phyloP scores from a whole-genome alignment of 2,888 invertebrate genomes.

The Drosophila niveifrons region DNA sequence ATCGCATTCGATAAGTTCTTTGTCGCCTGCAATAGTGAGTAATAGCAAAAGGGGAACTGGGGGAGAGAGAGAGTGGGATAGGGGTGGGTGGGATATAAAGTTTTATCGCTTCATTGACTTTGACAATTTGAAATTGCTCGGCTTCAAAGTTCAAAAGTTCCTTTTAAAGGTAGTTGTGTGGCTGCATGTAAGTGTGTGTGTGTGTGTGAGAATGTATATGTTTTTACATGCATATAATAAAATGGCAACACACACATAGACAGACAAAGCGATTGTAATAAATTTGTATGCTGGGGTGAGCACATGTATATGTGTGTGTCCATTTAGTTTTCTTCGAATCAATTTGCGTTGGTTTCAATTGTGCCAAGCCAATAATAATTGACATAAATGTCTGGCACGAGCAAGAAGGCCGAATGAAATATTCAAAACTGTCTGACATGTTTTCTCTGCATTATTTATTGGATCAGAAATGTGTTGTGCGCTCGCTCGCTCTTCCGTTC shows the following conservation, averaged over 20 bases:
- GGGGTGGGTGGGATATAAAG: constrained; percentile 24
- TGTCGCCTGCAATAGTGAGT: constrained; percentile 20
- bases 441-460: constrained; percentile 61
- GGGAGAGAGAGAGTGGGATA: constrained; percentile 10
- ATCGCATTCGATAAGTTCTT: constrained; percentile 30
- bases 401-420: constrained; percentile 62
- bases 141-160: constrained; percentile 67
- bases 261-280: constrained; percentile 31
- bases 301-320: constrained; percentile 24
- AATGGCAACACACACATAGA: constrained; percentile 26
- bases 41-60: background rate
- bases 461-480: constrained; percentile 40
- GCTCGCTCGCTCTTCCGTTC: background rate
- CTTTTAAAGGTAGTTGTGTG: constrained; percentile 24
- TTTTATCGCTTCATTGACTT: constrained; percentile 64
- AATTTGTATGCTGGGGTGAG: constrained; percentile 14
- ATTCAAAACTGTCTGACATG: constrained; percentile 66
- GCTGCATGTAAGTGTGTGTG: constrained; percentile 3
- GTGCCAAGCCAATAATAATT: constrained; percentile 75
- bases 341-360: constrained; percentile 77
- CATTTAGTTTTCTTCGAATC: constrained; percentile 74
- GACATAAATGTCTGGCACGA: constrained; percentile 67
- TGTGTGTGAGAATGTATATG: no score
- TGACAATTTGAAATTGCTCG: constrained; percentile 60
- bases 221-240: constrained; percentile 27